Evolutionary conservation across 2,113 vertebrate genomes (phyloP).

Genomic region (Porphyrio hochstetteri): DNA sequence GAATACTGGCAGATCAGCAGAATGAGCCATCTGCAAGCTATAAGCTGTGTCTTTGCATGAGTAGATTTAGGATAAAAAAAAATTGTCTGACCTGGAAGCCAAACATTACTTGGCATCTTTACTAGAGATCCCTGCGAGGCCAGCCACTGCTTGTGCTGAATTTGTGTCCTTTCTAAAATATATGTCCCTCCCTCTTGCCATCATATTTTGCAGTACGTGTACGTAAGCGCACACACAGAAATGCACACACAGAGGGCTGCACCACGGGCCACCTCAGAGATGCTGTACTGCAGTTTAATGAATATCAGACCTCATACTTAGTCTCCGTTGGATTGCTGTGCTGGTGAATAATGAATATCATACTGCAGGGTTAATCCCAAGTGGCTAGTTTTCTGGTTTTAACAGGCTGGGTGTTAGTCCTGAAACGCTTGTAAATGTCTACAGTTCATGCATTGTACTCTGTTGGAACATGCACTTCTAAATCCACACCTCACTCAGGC

Average conservation of each 20-base stretch:
- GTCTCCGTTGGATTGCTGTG: background rate
- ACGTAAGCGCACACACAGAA: background rate
- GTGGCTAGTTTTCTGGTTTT: slow-evolving; percentile 42
- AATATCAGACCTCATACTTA: slow-evolving; percentile 43
- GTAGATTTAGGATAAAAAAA: slow-evolving; percentile 68
- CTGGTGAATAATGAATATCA: slow-evolving; percentile 50
- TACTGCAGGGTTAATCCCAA: slow-evolving; percentile 31
- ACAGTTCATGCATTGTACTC: background rate
- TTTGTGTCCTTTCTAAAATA: slow-evolving; percentile 35
- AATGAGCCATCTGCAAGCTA: slow-evolving; percentile 73
- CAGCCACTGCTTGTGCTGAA: slow-evolving; percentile 15
- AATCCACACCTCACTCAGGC: background rate
- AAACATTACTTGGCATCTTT: slow-evolving; percentile 58
- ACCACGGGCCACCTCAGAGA: background rate
- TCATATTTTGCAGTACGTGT: background rate
- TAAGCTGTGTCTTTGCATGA: slow-evolving; percentile 71
- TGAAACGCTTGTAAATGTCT: slow-evolving; percentile 31
- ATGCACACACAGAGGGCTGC: background rate
- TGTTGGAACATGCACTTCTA: background rate
- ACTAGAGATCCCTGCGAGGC: slow-evolving; percentile 50
- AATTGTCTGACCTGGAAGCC: slow-evolving; percentile 67
- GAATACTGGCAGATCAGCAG: slow-evolving; percentile 74
- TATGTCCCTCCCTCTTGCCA: background rate
- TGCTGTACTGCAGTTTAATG: slow-evolving; percentile 32
- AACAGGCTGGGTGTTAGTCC: slow-evolving; percentile 32